A percentile compares a stretch with the other conserved stretches of the same genome.
Conservation (phyloP, 53 echinoderm and acorn worm genomes). For the Arbacia lixula region DNA sequence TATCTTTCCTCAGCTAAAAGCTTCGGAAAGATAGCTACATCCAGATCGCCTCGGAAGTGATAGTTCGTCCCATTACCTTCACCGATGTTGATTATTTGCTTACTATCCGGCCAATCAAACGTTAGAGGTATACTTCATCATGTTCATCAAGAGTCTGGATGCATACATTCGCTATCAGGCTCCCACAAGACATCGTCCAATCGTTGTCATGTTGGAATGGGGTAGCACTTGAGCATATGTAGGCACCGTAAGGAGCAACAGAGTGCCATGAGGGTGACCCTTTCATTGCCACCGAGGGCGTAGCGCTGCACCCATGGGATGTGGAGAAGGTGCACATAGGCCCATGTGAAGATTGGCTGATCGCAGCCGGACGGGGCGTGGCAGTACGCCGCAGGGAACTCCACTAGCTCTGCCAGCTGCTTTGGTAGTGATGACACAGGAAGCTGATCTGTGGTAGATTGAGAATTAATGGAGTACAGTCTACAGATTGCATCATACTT, state of each 20-base stretch:
- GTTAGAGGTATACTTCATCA: too few relatives aligned
- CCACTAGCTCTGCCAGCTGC: slow-evolving; percentile 49
- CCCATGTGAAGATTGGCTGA: slow-evolving; percentile 68
- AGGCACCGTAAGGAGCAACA: slow-evolving; percentile 76
- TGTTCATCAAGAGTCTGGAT: too few relatives aligned
- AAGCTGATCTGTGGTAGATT: slow-evolving; percentile 56
- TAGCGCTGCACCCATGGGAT: slow-evolving; percentile 69
- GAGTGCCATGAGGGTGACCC: slow-evolving; percentile 64
- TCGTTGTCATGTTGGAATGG: slow-evolving; percentile 64
- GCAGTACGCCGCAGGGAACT: slow-evolving; percentile 68
- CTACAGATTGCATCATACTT: too few relatives aligned
- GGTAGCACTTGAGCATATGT: slow-evolving; percentile 66
- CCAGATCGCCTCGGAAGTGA: too few relatives aligned
- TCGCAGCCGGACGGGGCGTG: slow-evolving; percentile 68
- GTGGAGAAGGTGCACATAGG: slow-evolving; percentile 75
- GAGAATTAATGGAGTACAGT: too few relatives aligned
- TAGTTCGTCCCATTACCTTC: too few relatives aligned
- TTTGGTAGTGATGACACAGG: slow-evolving; percentile 62
- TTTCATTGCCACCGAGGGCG: slow-evolving; percentile 38
- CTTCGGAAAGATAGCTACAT: too few relatives aligned
- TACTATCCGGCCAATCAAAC: too few relatives aligned
- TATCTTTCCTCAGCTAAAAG: too few relatives aligned
- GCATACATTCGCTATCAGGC: too few relatives aligned
- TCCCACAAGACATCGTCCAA: too few relatives aligned
- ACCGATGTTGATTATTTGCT: too few relatives aligned